phyloP scores from a whole-genome alignment of 2,797 vertebrate species.

The Siniperca undulata region DNA sequence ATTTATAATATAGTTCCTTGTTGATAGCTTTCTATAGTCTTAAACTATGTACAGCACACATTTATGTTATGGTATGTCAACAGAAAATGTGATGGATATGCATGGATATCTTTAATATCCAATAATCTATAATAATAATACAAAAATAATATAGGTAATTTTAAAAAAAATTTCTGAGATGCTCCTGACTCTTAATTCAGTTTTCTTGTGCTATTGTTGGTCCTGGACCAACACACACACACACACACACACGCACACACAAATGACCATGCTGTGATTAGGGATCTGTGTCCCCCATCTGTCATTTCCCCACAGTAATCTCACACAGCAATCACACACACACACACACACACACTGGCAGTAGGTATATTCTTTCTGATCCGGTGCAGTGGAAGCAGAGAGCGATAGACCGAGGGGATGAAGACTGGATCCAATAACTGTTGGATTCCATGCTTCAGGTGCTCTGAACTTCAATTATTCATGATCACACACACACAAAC shows the following conservation, averaged over 20 bases:
- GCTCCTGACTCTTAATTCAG: neutral
- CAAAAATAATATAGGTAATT: too few relatives aligned
- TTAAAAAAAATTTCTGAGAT: too few relatives aligned
- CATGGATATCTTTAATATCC: too few relatives aligned
- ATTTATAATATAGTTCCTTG: neutral
- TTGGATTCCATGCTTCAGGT: constrained; percentile 57
- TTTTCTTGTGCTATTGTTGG: neutral
- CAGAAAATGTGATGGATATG: too few relatives aligned
- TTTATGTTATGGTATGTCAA: too few relatives aligned
- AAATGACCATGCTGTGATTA: constrained; percentile 47
- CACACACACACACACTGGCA: neutral
- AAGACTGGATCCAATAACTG: constrained; percentile 59
- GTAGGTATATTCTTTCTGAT: constrained; percentile 27
- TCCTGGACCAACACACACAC: constrained; percentile 2
- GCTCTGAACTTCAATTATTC: constrained; percentile 49
- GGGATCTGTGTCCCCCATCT: constrained; percentile 63
- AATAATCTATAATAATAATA: too few relatives aligned
- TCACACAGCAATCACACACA: neutral
- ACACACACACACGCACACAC: constrained; percentile 19
- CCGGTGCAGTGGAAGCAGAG: constrained; percentile 25
- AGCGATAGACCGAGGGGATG: constrained; percentile 33
- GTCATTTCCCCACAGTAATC: constrained; percentile 48
- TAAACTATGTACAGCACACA: too few relatives aligned
- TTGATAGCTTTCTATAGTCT: neutral
- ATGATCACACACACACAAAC: constrained; percentile 20